Evolutionary conservation across 2,113 vertebrate species (phyloP).

Genomic region (Grammomys dolichurus): DNA sequence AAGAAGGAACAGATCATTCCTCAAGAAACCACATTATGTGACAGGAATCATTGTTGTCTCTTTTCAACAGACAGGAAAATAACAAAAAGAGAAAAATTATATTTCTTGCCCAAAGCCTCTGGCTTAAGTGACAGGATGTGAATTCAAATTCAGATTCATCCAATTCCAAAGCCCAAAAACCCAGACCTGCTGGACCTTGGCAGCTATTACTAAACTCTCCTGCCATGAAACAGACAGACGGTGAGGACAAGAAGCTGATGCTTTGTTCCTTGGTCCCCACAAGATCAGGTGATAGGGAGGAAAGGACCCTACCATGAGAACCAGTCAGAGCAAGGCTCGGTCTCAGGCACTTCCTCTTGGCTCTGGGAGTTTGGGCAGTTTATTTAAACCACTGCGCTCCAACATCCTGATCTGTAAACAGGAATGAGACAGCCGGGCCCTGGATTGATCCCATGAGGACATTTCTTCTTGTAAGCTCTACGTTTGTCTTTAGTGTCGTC

Average conservation of each 20-base stretch:
- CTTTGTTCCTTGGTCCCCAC: background rate
- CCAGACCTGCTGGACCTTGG: background rate
- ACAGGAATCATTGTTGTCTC: background rate
- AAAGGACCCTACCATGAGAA: background rate
- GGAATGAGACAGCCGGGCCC: background rate
- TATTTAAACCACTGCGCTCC: slow-evolving; percentile 15
- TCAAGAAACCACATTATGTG: background rate
- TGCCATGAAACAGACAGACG: background rate
- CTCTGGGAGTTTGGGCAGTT: background rate
- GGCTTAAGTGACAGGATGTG: background rate
- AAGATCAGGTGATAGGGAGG: background rate
- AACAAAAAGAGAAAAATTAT: background rate
- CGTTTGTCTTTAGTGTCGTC: background rate
- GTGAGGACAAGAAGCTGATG: background rate
- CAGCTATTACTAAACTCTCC: background rate
- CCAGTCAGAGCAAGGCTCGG: background rate
- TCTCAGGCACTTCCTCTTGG: background rate
- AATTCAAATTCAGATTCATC: background rate
- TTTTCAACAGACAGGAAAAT: background rate
- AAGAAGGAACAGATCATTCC: background rate
- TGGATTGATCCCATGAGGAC: background rate
- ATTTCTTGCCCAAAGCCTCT: background rate
- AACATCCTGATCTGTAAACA: background rate
- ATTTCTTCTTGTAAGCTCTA: background rate
- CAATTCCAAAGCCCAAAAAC: background rate